phyloP scores from a whole-genome alignment of 2,113 vertebrate species.

The Malaclemys terrapin region DNA sequence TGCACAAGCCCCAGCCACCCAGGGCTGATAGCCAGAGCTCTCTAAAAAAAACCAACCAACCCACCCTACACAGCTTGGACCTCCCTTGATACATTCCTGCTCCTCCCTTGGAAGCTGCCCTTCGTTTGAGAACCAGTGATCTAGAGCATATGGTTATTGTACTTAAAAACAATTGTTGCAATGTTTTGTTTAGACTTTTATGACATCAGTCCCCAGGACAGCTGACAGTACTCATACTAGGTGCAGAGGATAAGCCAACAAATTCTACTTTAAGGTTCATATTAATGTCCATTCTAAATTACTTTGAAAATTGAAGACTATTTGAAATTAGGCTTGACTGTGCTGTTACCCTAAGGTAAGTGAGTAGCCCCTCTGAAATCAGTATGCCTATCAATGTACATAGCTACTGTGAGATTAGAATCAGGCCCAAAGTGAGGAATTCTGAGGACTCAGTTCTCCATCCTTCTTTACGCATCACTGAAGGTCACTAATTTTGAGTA shows the following conservation, averaged over 20 bases:
- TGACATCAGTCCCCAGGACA: background rate
- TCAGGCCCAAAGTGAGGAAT: background rate
- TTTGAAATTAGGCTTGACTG: background rate
- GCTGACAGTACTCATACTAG: too few species aligned
- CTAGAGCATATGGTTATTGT: background rate
- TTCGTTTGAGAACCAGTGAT: background rate
- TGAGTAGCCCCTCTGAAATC: background rate
- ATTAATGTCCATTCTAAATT: background rate
- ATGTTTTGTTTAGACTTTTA: background rate
- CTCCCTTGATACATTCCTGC: background rate
- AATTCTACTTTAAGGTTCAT: background rate
- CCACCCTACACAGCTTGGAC: too few species aligned
- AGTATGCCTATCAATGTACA: background rate
- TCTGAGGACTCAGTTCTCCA: background rate
- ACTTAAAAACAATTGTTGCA: background rate
- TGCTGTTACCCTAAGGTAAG: background rate
- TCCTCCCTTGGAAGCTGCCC: background rate
- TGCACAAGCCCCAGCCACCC: background rate
- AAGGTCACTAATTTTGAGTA: background rate
- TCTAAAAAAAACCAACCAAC: background rate
- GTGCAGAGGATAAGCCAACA: background rate
- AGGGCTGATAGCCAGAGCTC: background rate
- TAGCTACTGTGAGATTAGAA: background rate
- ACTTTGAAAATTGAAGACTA: background rate
- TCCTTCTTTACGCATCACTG: background rate